phyloP scores from a whole-genome alignment of 2,113 vertebrate species.

The Archilochus colubris region DNA sequence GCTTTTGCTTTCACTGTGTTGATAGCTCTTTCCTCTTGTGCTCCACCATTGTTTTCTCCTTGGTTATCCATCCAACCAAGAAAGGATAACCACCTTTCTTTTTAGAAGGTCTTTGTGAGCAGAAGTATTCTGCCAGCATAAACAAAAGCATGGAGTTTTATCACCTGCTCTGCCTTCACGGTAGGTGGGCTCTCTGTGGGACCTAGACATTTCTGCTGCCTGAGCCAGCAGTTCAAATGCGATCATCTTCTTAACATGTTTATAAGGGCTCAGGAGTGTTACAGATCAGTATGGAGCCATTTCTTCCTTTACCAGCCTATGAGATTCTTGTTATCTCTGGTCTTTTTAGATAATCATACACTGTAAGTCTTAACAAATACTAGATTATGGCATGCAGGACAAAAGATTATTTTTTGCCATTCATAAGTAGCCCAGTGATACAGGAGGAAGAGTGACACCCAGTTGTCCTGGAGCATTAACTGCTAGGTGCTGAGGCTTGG shows the following conservation, averaged over 20 bases:
- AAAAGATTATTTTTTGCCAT: neutral
- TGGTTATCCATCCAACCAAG: neutral
- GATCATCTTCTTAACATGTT: constrained; percentile 2
- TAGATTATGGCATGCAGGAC: neutral
- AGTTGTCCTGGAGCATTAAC: neutral
- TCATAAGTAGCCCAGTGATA: neutral
- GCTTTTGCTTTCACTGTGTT: neutral
- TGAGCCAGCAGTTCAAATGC: neutral
- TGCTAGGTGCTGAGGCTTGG: neutral
- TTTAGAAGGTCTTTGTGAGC: constrained; percentile 47
- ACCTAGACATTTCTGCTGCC: neutral
- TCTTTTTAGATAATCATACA: neutral
- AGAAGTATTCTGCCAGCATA: constrained; percentile 34
- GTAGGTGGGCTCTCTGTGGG: neutral
- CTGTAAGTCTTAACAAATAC: neutral
- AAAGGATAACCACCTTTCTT: neutral
- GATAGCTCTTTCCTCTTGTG: neutral
- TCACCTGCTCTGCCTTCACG: constrained; percentile 36
- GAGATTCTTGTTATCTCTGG: neutral
- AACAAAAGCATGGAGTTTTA: constrained; percentile 39
- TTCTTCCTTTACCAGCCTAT: neutral
- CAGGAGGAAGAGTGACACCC: neutral
- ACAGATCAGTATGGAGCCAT: neutral
- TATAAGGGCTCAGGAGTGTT: neutral
- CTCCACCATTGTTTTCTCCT: neutral